Percentiles rank a stretch among this genome's conserved stretches.
These are phyloP conservation scores for Nautilus pompilius DNA, from an alignment of 1,140 invertebrate genomes.

Conservation along the genomic window DNA sequence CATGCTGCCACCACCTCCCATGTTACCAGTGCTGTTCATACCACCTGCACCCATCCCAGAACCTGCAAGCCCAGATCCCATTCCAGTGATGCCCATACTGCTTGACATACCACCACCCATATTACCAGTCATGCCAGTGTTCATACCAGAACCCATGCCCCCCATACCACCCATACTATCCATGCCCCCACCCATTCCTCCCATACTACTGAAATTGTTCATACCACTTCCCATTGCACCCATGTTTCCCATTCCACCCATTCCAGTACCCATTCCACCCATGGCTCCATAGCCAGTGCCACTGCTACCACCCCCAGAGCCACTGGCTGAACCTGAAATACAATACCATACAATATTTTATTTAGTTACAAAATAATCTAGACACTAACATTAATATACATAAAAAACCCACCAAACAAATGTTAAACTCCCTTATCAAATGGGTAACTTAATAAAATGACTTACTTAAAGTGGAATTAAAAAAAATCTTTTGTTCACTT, in stretches of 20 bases:
- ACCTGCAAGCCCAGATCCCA: constrained; percentile 14
- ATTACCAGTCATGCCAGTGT: constrained; percentile 19
- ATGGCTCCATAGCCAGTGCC: constrained; percentile 15
- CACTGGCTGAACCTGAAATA: neutral
- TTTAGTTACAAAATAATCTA: no score
- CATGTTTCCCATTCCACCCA: constrained; percentile 13
- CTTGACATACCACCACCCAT: constrained; percentile 19
- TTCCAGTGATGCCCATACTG: constrained; percentile 23
- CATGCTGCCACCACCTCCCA: constrained; percentile 18
- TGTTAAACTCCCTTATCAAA: constrained; percentile 17
- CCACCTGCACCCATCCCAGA: constrained; percentile 7
- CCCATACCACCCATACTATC: constrained; percentile 24
- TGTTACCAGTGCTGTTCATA: neutral
- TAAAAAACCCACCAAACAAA: neutral
- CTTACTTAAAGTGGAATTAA: no score
- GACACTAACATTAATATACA: neutral
- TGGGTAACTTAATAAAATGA: no score
- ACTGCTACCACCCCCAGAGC: constrained; percentile 2
- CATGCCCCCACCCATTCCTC: constrained; percentile 34
- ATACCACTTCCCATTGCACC: constrained; percentile 30
- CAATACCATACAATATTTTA: neutral
- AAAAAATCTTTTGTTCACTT: no score
- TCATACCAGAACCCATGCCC: constrained; percentile 22
- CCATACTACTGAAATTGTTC: constrained; percentile 32
- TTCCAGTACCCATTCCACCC: constrained; percentile 16